Evolutionary conservation across 2,888 invertebrate species (phyloP), one percentile per base, ranked within the genome.

Genomic region (Clistopyga incitator): DNA sequence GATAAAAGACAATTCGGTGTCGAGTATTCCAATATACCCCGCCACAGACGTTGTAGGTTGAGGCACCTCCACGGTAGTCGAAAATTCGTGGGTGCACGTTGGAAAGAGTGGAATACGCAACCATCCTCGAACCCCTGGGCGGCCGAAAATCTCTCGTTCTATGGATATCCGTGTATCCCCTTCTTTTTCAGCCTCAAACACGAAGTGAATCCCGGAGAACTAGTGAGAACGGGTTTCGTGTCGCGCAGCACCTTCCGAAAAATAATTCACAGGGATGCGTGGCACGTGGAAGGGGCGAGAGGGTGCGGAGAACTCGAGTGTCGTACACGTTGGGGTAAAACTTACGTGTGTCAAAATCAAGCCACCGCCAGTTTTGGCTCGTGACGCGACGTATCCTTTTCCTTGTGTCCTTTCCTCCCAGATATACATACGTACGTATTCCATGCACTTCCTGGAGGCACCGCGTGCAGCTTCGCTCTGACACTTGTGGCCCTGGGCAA

Each of bases 261-360:
- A 86, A 86, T 82, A 71, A 86, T 82, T 78, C 81, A 84, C 87
- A 81, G 85, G 84, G 85, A 87, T 87, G 86, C 84, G 83, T 83
- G 84, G 86, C 80, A 77, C 54, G 80, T 59, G 68, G 56, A 45
- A 64, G 54, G 52, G n/a, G 50, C n/a, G n/a, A n/a, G 20, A n/a
- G 23, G 38, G 38, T n/a, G 67, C 23, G 45, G 42, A 29, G 34
- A 50, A 25, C 23, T 18, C n/a, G 47, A 74, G n/a, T 47, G 47
- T 47, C 61, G 38, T 50, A 25, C n/a, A n/a, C 81, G 86, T 87
- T 88, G 87, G 85, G 85, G 86, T 78, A 85, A 86, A 86, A 88
- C 92, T 92, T 92, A 92, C 90, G 90, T 91, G 90, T 91, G 91
- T 91, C 91, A 91, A 92, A 75, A 90, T 91, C 88, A 90, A 88